phyloP scores from a whole-genome alignment of 2,888 invertebrate genomes.

The Stenodema calcarata region DNA sequence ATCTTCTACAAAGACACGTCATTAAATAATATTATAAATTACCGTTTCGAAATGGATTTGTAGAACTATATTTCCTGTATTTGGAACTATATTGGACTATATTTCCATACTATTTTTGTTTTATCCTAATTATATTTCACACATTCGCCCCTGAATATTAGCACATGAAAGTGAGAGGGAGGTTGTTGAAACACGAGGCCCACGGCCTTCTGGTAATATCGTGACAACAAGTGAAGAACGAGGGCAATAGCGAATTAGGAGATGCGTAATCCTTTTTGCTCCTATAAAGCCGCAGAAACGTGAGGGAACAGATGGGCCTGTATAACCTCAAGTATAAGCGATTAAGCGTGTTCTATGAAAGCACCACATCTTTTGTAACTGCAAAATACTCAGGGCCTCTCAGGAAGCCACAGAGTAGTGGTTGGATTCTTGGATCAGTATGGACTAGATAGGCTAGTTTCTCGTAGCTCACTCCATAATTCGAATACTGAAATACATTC shows the following conservation, averaged over 20 bases:
- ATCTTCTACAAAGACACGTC: too few species aligned
- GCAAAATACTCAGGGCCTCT: background rate
- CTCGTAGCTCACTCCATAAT: too few species aligned
- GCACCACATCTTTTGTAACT: background rate
- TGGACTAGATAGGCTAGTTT: too few species aligned
- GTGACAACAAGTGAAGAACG: background rate
- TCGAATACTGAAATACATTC: too few species aligned
- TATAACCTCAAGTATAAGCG: background rate
- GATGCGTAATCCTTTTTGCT: background rate
- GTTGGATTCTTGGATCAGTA: too few species aligned
- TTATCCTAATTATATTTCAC: too few species aligned
- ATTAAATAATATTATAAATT: too few species aligned
- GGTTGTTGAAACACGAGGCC: background rate
- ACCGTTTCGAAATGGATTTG: too few species aligned
- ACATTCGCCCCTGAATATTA: too few species aligned
- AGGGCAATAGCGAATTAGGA: background rate
- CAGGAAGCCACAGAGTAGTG: background rate
- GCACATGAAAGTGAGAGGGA: background rate
- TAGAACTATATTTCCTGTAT: too few species aligned
- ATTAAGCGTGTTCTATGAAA: background rate
- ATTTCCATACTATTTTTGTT: too few species aligned
- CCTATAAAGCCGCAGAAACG: background rate
- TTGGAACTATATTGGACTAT: too few species aligned
- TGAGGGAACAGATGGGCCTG: background rate
- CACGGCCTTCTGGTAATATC: background rate